Base-by-base conservation (phyloP, 2,888 invertebrate species). In the Mactromeris polynyma region DNA sequence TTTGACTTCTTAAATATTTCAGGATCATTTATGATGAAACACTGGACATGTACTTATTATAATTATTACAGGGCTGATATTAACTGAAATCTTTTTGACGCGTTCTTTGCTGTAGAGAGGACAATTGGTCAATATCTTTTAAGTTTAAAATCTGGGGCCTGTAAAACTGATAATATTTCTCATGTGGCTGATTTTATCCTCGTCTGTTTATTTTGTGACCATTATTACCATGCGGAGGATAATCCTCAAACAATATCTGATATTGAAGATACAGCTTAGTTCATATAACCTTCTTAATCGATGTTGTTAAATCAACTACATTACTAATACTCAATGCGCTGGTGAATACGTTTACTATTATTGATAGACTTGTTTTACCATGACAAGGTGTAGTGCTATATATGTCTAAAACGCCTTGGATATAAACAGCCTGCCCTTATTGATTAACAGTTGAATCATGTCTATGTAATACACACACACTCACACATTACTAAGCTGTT, bases 381-480 rank as follows among this genome's bases (percentile, higher is more conserved):
- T n/a, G 36, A 14, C 73, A 19, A 73, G 73, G 69, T 69, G 36
- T 73, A 73, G 17, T 36, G 73, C 73, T 73, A 73, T 73, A 51
- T 81, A 81, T 81, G 81, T 58, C 81, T 81, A n/a, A 81, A 81
- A 54, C 42, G 58, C 82, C 64, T 64, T 82, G 19, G 82, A 82
- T 82, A 82, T 82, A 69, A 78, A 77, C 84, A 54, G 84, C 36
- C 31, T 78, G 84, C 42, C 26, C 36, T 33, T 84, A 84, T 84
- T 84, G 84, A 84, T 84, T 54, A 51, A 84, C 38, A 26, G 83
- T 84, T 84, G 84, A 84, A 84, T 84, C 78, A 78, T 36, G 77
- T 54, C 77, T 84, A 84, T 84, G 84, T 84, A 84, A 84, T 42
- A 84, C 84, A 78, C 46, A 78, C 84, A 84, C 84, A 78, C 73